Evolutionary conservation across 1,140 invertebrate genomes (phyloP).

Genomic region (Atta texana): DNA sequence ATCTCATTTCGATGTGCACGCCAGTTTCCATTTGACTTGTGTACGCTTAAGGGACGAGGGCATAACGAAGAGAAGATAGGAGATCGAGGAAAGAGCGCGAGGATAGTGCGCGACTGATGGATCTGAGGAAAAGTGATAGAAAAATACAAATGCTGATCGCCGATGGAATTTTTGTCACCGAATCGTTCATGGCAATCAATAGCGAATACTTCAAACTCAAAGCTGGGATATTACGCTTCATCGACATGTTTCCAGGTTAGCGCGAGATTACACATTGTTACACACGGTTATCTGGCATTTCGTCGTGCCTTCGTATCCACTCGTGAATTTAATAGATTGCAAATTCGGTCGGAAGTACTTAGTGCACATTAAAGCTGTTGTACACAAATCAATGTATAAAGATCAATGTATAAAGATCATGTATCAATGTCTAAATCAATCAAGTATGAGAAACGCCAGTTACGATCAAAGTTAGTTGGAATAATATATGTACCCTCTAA

Average conservation of each 20-base stretch:
- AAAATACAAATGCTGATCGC: conserved; percentile 78
- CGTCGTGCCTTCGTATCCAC: no score
- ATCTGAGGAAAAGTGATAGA: conserved; percentile 70
- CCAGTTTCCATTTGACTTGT: conserved; percentile 53
- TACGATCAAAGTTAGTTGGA: no score
- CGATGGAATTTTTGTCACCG: conserved; percentile 74
- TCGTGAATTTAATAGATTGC: no score
- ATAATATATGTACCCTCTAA: no score
- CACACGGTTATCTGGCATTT: not conserved
- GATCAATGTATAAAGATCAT: no score
- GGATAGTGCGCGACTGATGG: conserved; percentile 34
- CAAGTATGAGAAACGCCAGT: no score
- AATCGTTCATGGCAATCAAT: conserved; percentile 59
- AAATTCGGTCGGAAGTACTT: no score
- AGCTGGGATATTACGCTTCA: conserved; percentile 81
- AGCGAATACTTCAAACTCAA: conserved; percentile 72
- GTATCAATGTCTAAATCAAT: no score
- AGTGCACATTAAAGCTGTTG: no score
- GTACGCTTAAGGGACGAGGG: conserved; percentile 58
- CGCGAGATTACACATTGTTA: conserved; percentile 54
- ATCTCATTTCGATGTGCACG: conserved; percentile 36
- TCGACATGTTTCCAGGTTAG: conserved; percentile 84
- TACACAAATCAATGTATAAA: no score
- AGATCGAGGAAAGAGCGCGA: not conserved
- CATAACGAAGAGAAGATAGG: conserved; percentile 5